Percentiles rank a stretch among this genome's conserved stretches.
phyloP scores from a whole-genome alignment of 1,140 invertebrate genomes.

The Trachymyrmex cornetzi region DNA sequence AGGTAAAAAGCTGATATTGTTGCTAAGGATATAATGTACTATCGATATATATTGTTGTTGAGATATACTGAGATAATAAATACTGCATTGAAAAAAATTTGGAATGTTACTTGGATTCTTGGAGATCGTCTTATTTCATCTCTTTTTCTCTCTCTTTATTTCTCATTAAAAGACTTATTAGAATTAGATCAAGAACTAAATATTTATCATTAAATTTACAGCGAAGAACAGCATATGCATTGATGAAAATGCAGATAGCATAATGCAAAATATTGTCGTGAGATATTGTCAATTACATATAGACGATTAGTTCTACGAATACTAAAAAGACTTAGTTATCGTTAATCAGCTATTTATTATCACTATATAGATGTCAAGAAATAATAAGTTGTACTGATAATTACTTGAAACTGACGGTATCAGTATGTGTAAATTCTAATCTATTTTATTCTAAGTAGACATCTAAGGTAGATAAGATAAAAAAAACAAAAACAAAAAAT shows the following conservation, averaged over 20 bases:
- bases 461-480: too few relatives aligned
- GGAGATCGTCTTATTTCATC: not conserved
- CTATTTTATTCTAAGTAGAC: not conserved
- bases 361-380: not conserved
- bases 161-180: not conserved
- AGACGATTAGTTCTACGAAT: not conserved
- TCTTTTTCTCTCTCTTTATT: not conserved
- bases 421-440: not conserved
- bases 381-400: not conserved
- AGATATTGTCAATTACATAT: not conserved
- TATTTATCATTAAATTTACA: not conserved
- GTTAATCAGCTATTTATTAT: slow-evolving; percentile 13
- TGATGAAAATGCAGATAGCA: not conserved
- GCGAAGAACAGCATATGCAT: too few relatives aligned
- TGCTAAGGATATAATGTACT: slow-evolving; percentile 72
- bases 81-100: slow-evolving; percentile 64
- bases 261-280: not conserved
- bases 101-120: not conserved
- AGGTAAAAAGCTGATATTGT: slow-evolving; percentile 74
- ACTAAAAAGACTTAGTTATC: not conserved
- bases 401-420: not conserved
- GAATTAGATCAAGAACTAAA: not conserved
- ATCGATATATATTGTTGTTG: slow-evolving; percentile 76
- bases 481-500: not conserved
- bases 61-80: slow-evolving; percentile 75